Conservation (phyloP, 1,140 invertebrate genomes). For the Drosophila nigromelanica region DNA sequence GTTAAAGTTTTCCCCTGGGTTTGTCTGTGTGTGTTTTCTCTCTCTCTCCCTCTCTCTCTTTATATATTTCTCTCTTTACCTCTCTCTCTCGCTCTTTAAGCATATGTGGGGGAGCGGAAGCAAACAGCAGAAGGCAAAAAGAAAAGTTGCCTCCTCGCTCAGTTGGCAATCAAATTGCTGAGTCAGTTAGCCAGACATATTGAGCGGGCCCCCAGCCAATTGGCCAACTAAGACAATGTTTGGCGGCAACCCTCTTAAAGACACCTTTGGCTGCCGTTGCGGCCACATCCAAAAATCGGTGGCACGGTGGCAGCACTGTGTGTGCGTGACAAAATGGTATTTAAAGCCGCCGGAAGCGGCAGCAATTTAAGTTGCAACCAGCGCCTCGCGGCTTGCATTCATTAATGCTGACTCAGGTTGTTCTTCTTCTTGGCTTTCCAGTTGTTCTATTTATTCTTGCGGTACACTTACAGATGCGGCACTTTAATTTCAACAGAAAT, state of each 20-base stretch:
- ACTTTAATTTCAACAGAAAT: too few species aligned
- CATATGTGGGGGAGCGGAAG: conserved; percentile 50
- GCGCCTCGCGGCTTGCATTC: conserved; percentile 54
- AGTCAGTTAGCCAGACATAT: conserved; percentile 82
- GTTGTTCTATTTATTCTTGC: conserved; percentile 1
- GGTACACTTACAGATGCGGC: not conserved
- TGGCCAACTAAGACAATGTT: conserved; percentile 75
- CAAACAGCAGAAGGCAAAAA: conserved; percentile 66
- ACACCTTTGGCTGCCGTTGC: conserved; percentile 48
- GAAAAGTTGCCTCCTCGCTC: conserved; percentile 70
- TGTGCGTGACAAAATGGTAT: conserved; percentile 81
- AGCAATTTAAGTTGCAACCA: conserved; percentile 82
- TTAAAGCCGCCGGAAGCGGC: conserved; percentile 82
- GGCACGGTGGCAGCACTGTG: conserved; percentile 39
- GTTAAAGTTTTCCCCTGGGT: conserved; percentile 56
- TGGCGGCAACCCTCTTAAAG: conserved; percentile 51
- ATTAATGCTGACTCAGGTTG: conserved; percentile 73
- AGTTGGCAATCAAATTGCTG: conserved; percentile 77
- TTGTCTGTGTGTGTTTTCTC: conserved; percentile 2
- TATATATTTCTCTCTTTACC: too few species aligned
- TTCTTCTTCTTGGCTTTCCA: not conserved
- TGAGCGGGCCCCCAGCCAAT: conserved; percentile 59
- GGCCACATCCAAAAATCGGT: conserved; percentile 25
- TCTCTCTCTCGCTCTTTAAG: too few species aligned
- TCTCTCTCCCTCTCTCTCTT: too few species aligned